Percentiles rank a stretch among this genome's conserved stretches.
These are phyloP conservation scores for Saguinus imperator DNA, from an alignment of 2,113 vertebrate genomes.

Conservation along the genomic window DNA sequence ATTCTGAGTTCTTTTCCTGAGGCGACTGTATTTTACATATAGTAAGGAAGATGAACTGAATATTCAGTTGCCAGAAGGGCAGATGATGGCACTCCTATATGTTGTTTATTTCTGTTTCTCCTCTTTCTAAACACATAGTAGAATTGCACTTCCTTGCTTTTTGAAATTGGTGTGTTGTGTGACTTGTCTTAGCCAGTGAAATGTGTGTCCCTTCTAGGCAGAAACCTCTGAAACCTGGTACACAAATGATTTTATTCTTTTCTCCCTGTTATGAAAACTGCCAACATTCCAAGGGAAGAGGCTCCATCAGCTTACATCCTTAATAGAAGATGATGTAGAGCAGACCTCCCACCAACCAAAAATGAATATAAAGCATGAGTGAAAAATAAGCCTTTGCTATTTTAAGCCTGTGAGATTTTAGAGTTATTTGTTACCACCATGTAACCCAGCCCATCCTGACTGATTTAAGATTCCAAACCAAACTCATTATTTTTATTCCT, in stretches of 20 bases:
- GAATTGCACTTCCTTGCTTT: neutral
- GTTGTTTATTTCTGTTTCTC: neutral
- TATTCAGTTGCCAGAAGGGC: neutral
- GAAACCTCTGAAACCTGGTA: neutral
- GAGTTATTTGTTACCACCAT: neutral
- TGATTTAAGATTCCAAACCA: neutral
- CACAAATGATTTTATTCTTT: neutral
- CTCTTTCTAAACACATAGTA: neutral
- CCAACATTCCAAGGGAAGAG: neutral
- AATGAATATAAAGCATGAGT: neutral
- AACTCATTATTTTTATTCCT: neutral
- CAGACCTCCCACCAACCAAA: neutral
- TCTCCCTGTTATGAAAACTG: neutral
- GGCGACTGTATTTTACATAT: neutral
- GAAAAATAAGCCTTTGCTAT: neutral
- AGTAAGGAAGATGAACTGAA: neutral
- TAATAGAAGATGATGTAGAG: neutral
- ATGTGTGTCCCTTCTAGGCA: neutral
- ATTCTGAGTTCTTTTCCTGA: neutral
- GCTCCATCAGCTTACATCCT: neutral
- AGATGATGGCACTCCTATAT: neutral
- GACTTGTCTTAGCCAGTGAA: neutral
- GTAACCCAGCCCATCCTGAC: neutral
- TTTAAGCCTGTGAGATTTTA: neutral
- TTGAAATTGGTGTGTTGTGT: neutral